phyloP scores from a whole-genome alignment of 2,888 invertebrate genomes.

The Andrena hattorfiana region DNA sequence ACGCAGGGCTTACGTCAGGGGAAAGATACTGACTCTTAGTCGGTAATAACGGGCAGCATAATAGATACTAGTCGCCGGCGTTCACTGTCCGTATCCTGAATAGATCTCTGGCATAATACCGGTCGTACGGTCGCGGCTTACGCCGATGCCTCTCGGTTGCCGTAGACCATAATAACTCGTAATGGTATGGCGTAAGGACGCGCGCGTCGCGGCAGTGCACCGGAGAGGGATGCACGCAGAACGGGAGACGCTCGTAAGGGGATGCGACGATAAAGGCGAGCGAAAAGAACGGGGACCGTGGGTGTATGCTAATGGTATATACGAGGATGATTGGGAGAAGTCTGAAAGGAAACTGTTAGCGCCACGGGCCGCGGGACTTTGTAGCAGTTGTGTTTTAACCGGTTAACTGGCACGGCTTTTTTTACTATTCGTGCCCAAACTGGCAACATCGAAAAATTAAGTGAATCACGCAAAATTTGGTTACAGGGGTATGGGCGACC shows the following conservation, averaged over 20 bases:
- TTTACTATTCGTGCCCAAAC: no score
- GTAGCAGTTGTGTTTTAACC: neutral
- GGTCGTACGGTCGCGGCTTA: conserved; percentile 33
- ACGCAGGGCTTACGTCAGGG: conserved; percentile 33
- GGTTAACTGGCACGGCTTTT: no score
- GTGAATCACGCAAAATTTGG: no score
- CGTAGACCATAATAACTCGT: conserved; percentile 52
- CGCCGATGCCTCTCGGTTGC: conserved; percentile 30
- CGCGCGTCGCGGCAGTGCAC: neutral
- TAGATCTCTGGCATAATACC: conserved; percentile 43
- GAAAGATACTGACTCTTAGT: conserved; percentile 34
- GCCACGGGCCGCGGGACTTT: neutral
- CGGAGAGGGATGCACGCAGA: conserved; percentile 22
- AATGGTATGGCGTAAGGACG: conserved; percentile 28
- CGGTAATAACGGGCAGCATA: conserved; percentile 46
- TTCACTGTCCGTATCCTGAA: conserved; percentile 37
- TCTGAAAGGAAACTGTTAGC: conserved; percentile 10
- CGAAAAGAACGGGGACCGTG: neutral
- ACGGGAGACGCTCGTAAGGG: conserved; percentile 26
- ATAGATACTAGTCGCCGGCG: conserved; percentile 55
- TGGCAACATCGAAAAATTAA: no score
- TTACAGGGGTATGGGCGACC: no score
- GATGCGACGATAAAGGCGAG: conserved; percentile 32
- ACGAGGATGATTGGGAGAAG: conserved; percentile 15
- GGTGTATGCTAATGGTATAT: neutral